Conservation (phyloP, 2,888 invertebrate genomes). For the Xylota sylvarum region DNA sequence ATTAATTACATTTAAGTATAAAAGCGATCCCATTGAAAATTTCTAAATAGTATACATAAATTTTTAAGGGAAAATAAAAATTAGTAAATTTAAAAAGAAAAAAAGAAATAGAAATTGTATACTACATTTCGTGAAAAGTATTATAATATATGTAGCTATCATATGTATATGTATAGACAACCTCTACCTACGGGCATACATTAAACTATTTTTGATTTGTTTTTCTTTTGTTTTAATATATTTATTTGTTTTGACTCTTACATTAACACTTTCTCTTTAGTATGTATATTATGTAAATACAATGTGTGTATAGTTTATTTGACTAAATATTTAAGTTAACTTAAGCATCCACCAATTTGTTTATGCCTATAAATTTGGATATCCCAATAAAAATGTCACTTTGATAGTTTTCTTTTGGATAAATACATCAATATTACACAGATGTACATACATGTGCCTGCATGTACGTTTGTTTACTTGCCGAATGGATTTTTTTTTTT, state of each 20-base stretch:
- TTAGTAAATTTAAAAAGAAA: background rate
- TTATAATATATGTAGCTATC: conserved; percentile 30
- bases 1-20: background rate
- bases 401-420: conserved; percentile 40
- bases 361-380: conserved; percentile 65
- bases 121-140: conserved; percentile 31
- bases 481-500: background rate
- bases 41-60: conserved; percentile 1
- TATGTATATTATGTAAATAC: conserved; percentile 56
- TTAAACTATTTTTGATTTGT: conserved; percentile 72
- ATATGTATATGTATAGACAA: conserved; percentile 49
- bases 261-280: conserved; percentile 27
- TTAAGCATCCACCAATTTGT: conserved; percentile 71
- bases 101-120: background rate
- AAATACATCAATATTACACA: conserved; percentile 54
- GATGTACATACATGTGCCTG: conserved; percentile 15
- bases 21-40: conserved; percentile 12
- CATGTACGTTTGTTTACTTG: conserved; percentile 12
- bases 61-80: background rate
- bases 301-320: conserved; percentile 44
- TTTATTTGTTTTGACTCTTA: conserved; percentile 17
- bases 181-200: conserved; percentile 64
- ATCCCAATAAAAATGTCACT: conserved; percentile 67
- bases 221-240: conserved; percentile 21
- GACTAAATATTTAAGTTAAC: conserved; percentile 56